A percentile compares a stretch with the other conserved stretches of the same genome.
Evolutionary conservation across 92 coral and sea anemone species (phyloP).

Genomic region (Meandrina meandrites): DNA sequence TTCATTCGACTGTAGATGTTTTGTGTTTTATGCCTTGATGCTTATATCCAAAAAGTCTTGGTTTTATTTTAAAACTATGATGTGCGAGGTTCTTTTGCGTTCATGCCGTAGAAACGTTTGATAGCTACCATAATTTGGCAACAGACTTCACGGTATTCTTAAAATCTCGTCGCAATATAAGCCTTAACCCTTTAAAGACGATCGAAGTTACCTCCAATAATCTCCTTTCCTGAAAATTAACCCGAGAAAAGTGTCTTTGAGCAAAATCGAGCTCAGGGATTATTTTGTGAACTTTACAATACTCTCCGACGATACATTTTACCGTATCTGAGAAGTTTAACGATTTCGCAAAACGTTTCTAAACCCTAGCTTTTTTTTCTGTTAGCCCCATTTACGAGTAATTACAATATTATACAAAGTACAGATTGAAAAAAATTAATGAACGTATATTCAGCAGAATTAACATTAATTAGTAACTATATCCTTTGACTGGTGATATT

Average conservation of each 20-base stretch:
- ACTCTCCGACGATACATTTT: neutral
- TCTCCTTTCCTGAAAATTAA: neutral
- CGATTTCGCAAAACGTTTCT: neutral
- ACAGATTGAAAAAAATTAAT: neutral
- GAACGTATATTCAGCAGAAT: neutral
- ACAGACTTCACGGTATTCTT: neutral
- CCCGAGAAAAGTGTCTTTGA: neutral
- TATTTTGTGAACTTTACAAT: neutral
- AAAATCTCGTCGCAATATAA: neutral
- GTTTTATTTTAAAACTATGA: too few relatives aligned
- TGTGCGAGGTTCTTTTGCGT: neutral
- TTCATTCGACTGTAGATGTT: neutral
- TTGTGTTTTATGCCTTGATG: neutral
- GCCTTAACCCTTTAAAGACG: conserved; percentile 11
- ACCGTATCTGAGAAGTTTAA: neutral
- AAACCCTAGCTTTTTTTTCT: neutral
- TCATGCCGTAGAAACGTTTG: neutral
- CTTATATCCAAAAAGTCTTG: neutral
- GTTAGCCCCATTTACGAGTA: neutral
- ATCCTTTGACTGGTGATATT: neutral
- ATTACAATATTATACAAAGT: conserved; percentile 6
- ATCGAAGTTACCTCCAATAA: neutral
- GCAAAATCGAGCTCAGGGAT: neutral
- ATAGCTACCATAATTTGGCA: neutral
- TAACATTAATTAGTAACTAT: neutral